A percentile compares a stretch with the other conserved stretches of the same genome.
These are phyloP conservation scores for Heterochromis multidens DNA, from an alignment of 2,113 vertebrate genomes.

Conservation along the genomic window DNA sequence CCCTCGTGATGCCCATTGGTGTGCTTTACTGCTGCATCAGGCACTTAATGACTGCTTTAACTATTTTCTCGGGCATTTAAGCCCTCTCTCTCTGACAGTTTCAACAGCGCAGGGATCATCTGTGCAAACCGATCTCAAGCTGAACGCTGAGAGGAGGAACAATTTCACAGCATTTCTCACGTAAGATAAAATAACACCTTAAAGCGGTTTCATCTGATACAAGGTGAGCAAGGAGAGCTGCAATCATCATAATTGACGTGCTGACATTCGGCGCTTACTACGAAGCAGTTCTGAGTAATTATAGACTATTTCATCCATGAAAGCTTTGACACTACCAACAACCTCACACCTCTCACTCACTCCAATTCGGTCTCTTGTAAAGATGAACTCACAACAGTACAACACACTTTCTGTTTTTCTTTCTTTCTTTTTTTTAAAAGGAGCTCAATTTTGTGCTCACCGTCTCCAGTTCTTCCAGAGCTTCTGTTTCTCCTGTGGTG, in stretches of 20 bases:
- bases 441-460: constrained; percentile 62
- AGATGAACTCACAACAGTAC: not conserved
- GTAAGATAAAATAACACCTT: not conserved
- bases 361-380: not conserved
- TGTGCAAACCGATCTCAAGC: not conserved
- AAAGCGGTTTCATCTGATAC: not conserved
- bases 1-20: not conserved
- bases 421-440: not conserved
- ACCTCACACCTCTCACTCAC: not conserved
- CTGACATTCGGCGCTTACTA: not conserved
- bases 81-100: not conserved
- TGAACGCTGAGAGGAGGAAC: not conserved
- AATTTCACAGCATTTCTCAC: not conserved
- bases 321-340: not conserved
- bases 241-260: constrained; percentile 11
- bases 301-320: not conserved
- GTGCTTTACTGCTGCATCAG: not conserved
- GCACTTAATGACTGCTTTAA: not conserved
- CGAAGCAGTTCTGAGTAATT: not conserved
- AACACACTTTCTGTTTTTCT: not conserved
- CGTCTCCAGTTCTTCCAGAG: constrained; percentile 88
- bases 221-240: not conserved
- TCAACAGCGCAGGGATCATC: not conserved
- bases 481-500: constrained; percentile 89
- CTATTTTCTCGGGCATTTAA: not conserved